phyloP scores from a whole-genome alignment of 2,888 invertebrate species.

The Rhodophaea formosa region DNA sequence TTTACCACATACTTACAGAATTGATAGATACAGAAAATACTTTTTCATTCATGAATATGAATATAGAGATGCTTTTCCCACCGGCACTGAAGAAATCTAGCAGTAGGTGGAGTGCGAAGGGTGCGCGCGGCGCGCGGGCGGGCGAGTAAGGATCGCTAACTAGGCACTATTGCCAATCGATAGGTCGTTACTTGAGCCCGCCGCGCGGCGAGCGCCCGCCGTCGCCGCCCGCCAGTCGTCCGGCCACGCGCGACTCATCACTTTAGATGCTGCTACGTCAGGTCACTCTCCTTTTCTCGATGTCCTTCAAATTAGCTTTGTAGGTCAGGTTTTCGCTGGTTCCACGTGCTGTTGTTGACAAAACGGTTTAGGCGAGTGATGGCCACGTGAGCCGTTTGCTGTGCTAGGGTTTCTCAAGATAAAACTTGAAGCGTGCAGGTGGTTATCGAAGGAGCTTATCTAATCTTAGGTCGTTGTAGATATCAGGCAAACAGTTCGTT shows the following conservation, averaged over 20 bases:
- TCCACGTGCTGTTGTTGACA: slow-evolving; percentile 77
- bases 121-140: slow-evolving; percentile 29
- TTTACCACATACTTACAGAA: not conserved
- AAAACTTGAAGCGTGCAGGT: no score
- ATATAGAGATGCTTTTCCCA: not conserved
- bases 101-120: slow-evolving; percentile 12
- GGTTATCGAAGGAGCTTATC: no score
- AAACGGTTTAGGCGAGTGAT: slow-evolving; percentile 24
- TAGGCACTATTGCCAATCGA: slow-evolving; percentile 80
- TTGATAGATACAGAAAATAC: not conserved
- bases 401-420: not conserved
- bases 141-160: slow-evolving; percentile 65
- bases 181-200: slow-evolving; percentile 74
- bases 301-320: slow-evolving; percentile 82
- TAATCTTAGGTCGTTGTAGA: no score
- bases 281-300: slow-evolving; percentile 81
- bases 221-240: slow-evolving; percentile 39
- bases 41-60: not conserved
- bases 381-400: not conserved
- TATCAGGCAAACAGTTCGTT: no score
- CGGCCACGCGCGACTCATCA: slow-evolving; percentile 77
- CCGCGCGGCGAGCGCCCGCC: slow-evolving; percentile 25
- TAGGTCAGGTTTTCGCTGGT: slow-evolving; percentile 78
- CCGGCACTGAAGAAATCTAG: not conserved
- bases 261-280: slow-evolving; percentile 78